Conservation (phyloP, 2,797 vertebrate genomes). For the Sylvilagus floridanus region DNA sequence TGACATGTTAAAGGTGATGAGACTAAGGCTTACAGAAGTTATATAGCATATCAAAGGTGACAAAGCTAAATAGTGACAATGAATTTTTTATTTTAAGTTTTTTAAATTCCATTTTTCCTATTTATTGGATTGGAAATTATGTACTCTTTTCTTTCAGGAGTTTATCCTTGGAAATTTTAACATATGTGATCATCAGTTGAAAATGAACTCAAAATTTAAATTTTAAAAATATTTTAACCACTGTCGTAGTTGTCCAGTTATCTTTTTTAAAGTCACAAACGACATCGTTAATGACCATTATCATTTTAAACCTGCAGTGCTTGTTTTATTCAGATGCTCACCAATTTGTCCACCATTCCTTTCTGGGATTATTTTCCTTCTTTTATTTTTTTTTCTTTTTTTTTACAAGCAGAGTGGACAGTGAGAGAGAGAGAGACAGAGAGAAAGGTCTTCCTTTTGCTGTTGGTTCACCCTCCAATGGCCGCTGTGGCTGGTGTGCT, state of each 20-base stretch:
- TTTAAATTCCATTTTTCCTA: neutral
- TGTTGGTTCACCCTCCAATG: too few relatives aligned
- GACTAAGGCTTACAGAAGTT: constrained; percentile 25
- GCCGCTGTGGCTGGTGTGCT: too few relatives aligned
- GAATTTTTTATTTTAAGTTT: neutral
- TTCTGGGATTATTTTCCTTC: neutral
- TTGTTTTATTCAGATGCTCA: constrained; percentile 52
- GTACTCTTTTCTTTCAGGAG: constrained; percentile 27
- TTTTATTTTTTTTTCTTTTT: too few relatives aligned
- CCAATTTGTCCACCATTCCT: constrained; percentile 31
- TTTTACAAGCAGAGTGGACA: too few relatives aligned
- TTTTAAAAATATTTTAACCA: constrained; percentile 37
- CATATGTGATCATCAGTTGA: neutral
- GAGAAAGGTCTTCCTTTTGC: too few relatives aligned
- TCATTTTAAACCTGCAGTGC: constrained; percentile 5
- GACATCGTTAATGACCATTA: neutral
- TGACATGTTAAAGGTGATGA: neutral
- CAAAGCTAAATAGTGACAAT: constrained; percentile 15
- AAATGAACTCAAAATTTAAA: constrained; percentile 43
- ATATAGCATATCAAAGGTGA: neutral
- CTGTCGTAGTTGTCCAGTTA: neutral
- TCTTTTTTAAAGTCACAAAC: constrained; percentile 23
- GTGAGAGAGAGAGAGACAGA: too few relatives aligned
- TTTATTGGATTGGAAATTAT: constrained; percentile 36
- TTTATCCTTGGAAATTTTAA: constrained; percentile 47